Evolutionary conservation across 1,140 invertebrate species (phyloP).

Genomic region (Aphaenogaster floridana): DNA sequence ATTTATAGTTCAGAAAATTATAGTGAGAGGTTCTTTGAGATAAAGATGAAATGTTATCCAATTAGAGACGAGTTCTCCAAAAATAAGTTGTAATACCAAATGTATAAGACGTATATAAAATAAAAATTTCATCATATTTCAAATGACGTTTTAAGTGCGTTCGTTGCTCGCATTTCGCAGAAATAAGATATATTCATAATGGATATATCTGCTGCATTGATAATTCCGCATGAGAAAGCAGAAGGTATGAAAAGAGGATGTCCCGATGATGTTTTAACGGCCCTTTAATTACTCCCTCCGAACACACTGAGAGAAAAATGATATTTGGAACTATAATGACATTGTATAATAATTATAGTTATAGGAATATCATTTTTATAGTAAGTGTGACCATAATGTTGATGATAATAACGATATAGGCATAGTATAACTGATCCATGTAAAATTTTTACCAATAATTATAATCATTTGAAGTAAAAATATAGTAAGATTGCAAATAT

Average conservation of each 20-base stretch:
- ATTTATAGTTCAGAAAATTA: no score
- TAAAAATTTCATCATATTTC: slow-evolving; percentile 57
- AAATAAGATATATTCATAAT: background rate
- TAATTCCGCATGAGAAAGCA: background rate
- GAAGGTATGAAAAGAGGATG: background rate
- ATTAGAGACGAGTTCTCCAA: background rate
- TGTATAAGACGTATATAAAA: slow-evolving; percentile 37
- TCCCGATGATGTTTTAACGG: slow-evolving; percentile 2
- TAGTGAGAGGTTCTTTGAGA: background rate
- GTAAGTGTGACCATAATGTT: no score
- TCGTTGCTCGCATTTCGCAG: background rate
- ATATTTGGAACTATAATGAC: no score
- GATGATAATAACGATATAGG: no score
- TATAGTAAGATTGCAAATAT: no score
- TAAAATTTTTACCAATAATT: no score
- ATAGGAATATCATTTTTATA: no score
- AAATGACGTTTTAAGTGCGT: slow-evolving; percentile 71
- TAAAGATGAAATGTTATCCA: background rate
- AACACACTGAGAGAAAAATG: background rate
- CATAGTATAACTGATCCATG: no score
- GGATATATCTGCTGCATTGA: slow-evolving; percentile 4
- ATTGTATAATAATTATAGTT: no score
- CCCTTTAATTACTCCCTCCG: slow-evolving; percentile 8
- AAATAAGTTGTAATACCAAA: background rate
- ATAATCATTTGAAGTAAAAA: no score